Base-by-base conservation (phyloP, 2,888 invertebrate genomes). In the Coecobrya sp. region DNA sequence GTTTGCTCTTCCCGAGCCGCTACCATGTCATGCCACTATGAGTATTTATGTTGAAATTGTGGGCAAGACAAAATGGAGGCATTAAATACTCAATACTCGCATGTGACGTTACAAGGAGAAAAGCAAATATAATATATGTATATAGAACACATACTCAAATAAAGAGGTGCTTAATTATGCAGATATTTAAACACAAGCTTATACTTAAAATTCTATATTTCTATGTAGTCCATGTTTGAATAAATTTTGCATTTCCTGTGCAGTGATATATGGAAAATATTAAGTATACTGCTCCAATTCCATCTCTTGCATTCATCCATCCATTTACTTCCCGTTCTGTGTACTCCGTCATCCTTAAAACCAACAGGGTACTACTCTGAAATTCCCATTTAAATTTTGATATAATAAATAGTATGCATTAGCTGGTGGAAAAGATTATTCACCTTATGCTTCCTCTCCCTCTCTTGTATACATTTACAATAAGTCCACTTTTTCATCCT, bases 401-500 rank as follows among this genome's bases (percentile, higher is more conserved):
- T 49, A 42, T 42, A 13, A 10, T 49, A 13, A 10, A 49, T 49
- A 7, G 49, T 49, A 49, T 49, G 13, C 10, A 49, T 13, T 62
- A 22, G n/a, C 42, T 76, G 13, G 73, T 22, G 22, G 10, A 45
- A 49, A 76, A 76, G 22, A 76, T 49, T 19, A 10, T 76, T 76
- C 11, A n/a, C 19, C 49, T 45, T 45, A 45, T 45, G 73, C 5
- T 7, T 25, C 19, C 73, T 55, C 19, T 19, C 4, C 42, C 27
- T 68, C 30, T 13, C 22, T 62, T 22, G 11, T 5, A 25, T 2
- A 65, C 27, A 10, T 49, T 30, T 30, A 30, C 68, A 25, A 27
- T 4, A 70, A 36, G 30, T 10, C 70, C 45, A 76, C 19, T 42
- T 42, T 73, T 22, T 19, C 73, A 36, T 42, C 22, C 13, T 76